A percentile compares a stretch with the other conserved stretches of the same genome.
These are phyloP conservation scores for Hipposideros armiger DNA, from an alignment of 2,113 vertebrate species.

Conservation along the genomic window DNA sequence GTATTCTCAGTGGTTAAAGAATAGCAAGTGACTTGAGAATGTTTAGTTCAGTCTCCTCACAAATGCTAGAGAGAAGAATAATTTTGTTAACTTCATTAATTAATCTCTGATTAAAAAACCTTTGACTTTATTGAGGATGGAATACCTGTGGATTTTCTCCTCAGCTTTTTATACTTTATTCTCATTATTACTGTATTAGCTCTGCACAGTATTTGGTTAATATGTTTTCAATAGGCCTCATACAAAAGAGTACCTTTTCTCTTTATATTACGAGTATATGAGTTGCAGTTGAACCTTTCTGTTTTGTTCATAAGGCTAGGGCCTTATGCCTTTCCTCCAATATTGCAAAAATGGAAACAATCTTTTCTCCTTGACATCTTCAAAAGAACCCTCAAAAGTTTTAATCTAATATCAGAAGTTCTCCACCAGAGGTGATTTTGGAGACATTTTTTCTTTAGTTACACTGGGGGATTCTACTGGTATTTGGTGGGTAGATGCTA, in stretches of 20 bases:
- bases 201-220: not conserved
- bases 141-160: slow-evolving; percentile 36
- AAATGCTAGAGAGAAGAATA: slow-evolving; percentile 51
- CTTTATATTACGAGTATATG: not conserved
- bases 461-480: not conserved
- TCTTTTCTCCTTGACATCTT: not conserved
- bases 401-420: not conserved
- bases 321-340: not conserved
- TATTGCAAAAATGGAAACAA: slow-evolving; percentile 13
- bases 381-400: not conserved
- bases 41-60: not conserved
- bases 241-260: not conserved
- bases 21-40: slow-evolving; percentile 48
- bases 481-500: not conserved
- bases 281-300: slow-evolving; percentile 14
- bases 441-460: slow-evolving; percentile 31
- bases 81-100: slow-evolving; percentile 44
- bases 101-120: slow-evolving; percentile 56
- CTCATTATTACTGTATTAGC: not conserved
- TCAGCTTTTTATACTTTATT: not conserved
- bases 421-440: slow-evolving; percentile 44
- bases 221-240: not conserved
- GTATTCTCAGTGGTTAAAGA: slow-evolving; percentile 44
- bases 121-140: slow-evolving; percentile 51
- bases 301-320: not conserved